Evolutionary conservation across 1,140 invertebrate genomes (phyloP).

Genomic region (Schlechtendalia chinensis): DNA sequence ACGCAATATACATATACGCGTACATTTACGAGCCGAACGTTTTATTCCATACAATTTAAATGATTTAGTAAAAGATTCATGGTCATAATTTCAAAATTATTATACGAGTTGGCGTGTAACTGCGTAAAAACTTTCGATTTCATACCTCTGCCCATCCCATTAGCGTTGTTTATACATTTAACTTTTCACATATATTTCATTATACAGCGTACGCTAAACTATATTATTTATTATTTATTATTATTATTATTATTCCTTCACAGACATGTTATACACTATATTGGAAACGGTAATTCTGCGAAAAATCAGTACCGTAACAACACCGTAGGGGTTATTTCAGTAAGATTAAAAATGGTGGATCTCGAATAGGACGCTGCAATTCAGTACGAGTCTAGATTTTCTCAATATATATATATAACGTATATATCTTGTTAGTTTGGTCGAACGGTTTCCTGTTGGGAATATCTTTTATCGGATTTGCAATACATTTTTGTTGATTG

Average conservation of each 20-base stretch:
- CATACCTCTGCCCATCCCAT: conserved; percentile 8
- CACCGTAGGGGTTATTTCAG: background rate
- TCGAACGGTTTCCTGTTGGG: conserved; percentile 15
- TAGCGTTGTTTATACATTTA: conserved; percentile 23
- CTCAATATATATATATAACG: background rate
- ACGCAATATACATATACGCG: background rate
- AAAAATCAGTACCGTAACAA: conserved; percentile 11
- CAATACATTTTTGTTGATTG: background rate
- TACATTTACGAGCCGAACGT: background rate
- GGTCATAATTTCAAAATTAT: conserved; percentile 35
- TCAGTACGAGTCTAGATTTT: background rate
- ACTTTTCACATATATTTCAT: conserved; percentile 25
- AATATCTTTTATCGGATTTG: conserved; percentile 15
- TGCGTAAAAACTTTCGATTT: conserved; percentile 34
- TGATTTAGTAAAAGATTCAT: conserved; percentile 24
- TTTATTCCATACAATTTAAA: conserved; percentile 29
- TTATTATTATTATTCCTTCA: no score
- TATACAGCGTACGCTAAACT: background rate
- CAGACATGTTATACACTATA: background rate
- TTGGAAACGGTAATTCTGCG: background rate
- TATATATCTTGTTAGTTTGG: conserved; percentile 27
- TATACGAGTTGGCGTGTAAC: background rate
- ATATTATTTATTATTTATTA: no score
- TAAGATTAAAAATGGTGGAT: conserved; percentile 31
- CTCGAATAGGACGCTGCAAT: background rate